Percentiles rank a stretch among this genome's conserved stretches.
These are phyloP conservation scores for Drosophila tsacasi DNA, from an alignment of 1,140 invertebrate species.

Conservation along the genomic window DNA sequence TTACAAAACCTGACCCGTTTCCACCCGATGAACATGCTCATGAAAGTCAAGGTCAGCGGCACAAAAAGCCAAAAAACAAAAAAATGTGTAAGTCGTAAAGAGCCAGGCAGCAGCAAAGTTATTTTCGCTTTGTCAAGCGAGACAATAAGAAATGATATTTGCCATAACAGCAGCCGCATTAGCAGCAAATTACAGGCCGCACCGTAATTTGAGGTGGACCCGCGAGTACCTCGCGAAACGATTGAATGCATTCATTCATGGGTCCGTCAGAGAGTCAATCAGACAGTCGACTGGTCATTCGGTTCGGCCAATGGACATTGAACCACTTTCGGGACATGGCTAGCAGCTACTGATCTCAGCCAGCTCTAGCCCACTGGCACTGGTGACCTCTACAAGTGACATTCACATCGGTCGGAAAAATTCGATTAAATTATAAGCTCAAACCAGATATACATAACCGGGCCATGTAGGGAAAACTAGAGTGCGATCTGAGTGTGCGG, in stretches of 20 bases:
- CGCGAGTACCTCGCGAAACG: conserved; percentile 54
- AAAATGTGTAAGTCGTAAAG: conserved; percentile 41
- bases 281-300: conserved; percentile 47
- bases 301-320: conserved; percentile 67
- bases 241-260: conserved; percentile 62
- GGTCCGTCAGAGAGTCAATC: conserved; percentile 36
- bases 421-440: conserved; percentile 49
- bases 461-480: conserved; percentile 46
- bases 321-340: conserved; percentile 70
- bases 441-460: conserved; percentile 47
- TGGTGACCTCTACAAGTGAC: conserved; percentile 62
- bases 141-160: conserved; percentile 60
- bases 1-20: conserved; percentile 49
- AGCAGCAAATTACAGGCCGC: conserved; percentile 59
- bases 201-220: conserved; percentile 36
- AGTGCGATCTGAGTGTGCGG: conserved; percentile 20
- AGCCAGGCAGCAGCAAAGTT: conserved; percentile 29
- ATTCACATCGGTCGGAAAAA: conserved; percentile 53
- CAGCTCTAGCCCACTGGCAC: conserved; percentile 8
- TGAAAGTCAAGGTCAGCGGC: conserved; percentile 67
- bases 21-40: conserved; percentile 39
- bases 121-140: conserved; percentile 65
- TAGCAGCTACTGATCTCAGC: conserved; percentile 36
- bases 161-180: conserved; percentile 27
- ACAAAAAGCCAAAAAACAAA: conserved; percentile 20